Evolutionary conservation across 2,797 vertebrate species (phyloP), one percentile per base, ranked within the genome.

Genomic region (Pseudotriccus pelzelni): DNA sequence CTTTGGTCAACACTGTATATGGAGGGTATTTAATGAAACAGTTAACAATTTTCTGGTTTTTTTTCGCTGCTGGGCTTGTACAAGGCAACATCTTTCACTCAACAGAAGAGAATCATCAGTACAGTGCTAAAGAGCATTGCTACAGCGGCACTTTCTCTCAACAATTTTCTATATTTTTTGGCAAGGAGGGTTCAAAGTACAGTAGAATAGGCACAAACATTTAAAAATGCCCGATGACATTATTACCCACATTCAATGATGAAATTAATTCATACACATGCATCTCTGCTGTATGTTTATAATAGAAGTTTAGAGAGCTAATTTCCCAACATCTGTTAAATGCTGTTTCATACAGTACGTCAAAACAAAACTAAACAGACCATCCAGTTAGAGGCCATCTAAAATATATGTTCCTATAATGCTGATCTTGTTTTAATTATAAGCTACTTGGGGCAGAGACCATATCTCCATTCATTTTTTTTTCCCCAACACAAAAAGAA

Each of bases 281-380:
- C 34, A 56, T 76, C 62, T 94, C 82, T 89, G 60, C 70, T 91
- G 3, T 50, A 27, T 92, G 87, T 93, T 95, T 94, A 94, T 36
- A 70, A 1, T 32, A 84, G 52, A 53, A 85, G 23, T n/a, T 43
- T 25, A 47, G 70, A 79, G 41, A 78, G 17, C 19, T 81, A 30
- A 85, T 82, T 94, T 96, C 80, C 80, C 74, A 95, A 92, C 89
- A 89, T 97, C 87, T 96, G 89, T 47, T 92, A 95, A 96, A 79
- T 28, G 37, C 91, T 92, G 70, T 73, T 89, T 83, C 23, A 5
- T 88, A 52, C n/a, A 53, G 56, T 37, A 96, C 0, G 34, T 96
- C 94, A 92, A 95, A 96, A 94, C 87, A 96, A 96, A 95, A 95
- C 73, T 92, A 92, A 96, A 91, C 88, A 91, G 96, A 95, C 89